Evolutionary conservation across 1,140 invertebrate species (phyloP), one percentile per base, ranked within the genome.

Genomic region (Centruroides sculpturatus): DNA sequence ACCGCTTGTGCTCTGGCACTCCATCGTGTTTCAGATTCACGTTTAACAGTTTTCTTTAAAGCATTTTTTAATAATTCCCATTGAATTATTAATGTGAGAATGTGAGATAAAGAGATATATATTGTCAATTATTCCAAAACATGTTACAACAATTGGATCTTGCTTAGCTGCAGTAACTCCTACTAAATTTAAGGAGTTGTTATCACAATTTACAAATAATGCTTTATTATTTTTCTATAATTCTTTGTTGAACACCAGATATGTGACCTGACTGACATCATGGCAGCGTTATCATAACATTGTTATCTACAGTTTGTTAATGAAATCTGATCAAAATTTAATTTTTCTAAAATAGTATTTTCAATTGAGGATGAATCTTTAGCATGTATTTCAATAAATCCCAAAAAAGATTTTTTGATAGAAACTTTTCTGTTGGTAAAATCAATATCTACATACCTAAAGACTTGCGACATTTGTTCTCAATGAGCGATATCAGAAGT

Each of bases 381-480:
- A n/a, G 51, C 59, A 11, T 60, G 36, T 35, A 41, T 41, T 49
- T 50, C 23, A 55, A 63, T 34, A 52, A 63, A 63, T 23, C 41
- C 41, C 41, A 41, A 41, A 41, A 41, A 41, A 41, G 41, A 41
- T 41, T 41, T 3, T 41, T 41, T 41, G 41, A 41, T 41, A 41
- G 41, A 41, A 41, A 41, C 41, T 41, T 41, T 41, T 41, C 41
- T 41, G 41, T 41, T 41, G 41, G 41, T 41, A 41, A 41, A 41
- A 41, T 41, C 41, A 41, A 41, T 41, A 41, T 41, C 41, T n/a
- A 65, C 62, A 64, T 58, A 65, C 12, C 57, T 48, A 23, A 64
- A 34, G 35, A 63, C 54, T 55, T 64, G 47, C n/a, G 49, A 12
- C 36, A 59, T 63, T 58, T 64, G 63, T 11, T 64, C 63, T 55